Base-by-base conservation (phyloP, 2,797 vertebrate genomes). In the Dendrocincla fuliginosa region DNA sequence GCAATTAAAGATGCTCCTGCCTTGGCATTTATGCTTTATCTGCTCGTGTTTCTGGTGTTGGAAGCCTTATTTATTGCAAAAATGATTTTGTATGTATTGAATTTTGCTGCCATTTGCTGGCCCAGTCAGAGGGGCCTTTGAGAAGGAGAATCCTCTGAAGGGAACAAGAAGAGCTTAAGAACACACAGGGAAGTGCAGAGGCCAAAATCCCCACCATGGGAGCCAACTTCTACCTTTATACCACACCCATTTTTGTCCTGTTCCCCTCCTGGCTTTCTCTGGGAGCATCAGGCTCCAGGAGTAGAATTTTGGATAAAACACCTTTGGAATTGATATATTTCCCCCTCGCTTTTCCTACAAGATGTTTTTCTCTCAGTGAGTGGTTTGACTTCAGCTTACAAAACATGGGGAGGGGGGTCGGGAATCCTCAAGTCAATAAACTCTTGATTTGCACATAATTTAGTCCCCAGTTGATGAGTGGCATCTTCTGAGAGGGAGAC, bases 1-100 rank as follows among this genome's bases (percentile, higher is more conserved):
- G 71, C 77, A 95, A 78, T 92, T 73, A 84, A 75, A n/a, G 70
- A 50, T 85, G 73, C 69, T 89, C 65, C 84, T 88, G 44, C 82
- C 63, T 86, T 91, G 90, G 82, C 46, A 57, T 52, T 70, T 82
- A 16, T 4, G 3, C 74, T 65, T 30, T 59, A 42, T 79, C 46
- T 69, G 3, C 61, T 77, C 16, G 0, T 53, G 57, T 91, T 80
- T 44, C 41, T 86, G 61, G 41, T 55, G 79, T 11, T 46, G 85
- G 83, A 79, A 79, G 35, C 47, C 23, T 64, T 65, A 69, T 69
- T 88, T 85, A 39, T 69, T 33, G 44, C n/a, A 37, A 46, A 84
- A 78, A 84, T 42, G 27, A 60, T 60, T 56, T 16, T 49, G 59
- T 33, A 13, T 11, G 0, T 8, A 7, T 41, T 49, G 67, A n/a